phyloP scores from a whole-genome alignment of 2,797 vertebrate species.

The Lateolabrax maculatus region DNA sequence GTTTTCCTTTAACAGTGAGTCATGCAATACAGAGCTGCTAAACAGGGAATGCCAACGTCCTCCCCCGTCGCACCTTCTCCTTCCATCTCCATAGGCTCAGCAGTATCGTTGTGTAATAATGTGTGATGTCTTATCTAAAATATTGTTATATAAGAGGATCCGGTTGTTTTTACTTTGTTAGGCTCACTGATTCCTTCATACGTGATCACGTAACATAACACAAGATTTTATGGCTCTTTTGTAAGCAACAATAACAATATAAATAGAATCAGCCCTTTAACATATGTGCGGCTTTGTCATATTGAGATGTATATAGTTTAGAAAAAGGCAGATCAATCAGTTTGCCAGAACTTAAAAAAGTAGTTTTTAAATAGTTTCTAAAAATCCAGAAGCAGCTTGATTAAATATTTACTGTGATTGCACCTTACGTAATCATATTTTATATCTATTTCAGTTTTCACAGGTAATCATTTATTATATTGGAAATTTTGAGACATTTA shows the following conservation, averaged over 20 bases:
- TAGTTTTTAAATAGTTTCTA: too few relatives aligned
- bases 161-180: slow-evolving; percentile 24
- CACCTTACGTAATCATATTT: background rate
- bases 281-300: too few relatives aligned
- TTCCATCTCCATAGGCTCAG: slow-evolving; percentile 59
- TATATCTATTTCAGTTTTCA: background rate
- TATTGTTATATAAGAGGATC: slow-evolving; percentile 65
- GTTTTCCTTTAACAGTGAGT: slow-evolving; percentile 75
- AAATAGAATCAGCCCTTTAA: too few relatives aligned
- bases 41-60: slow-evolving; percentile 65
- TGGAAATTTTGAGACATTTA: background rate
- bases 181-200: slow-evolving; percentile 13
- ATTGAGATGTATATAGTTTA: background rate
- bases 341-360: too few relatives aligned
- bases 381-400: background rate
- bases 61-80: slow-evolving; percentile 68
- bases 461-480: background rate
- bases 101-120: slow-evolving; percentile 74
- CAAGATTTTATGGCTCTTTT: background rate
- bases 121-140: slow-evolving; percentile 67
- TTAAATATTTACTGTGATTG: background rate
- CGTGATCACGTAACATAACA: background rate
- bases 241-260: background rate
- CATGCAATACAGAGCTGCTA: slow-evolving; percentile 59
- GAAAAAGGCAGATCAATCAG: background rate